Percentiles rank a stretch among this genome's conserved stretches.
Evolutionary conservation across 1,140 invertebrate genomes (phyloP).

Genomic region (Adelges cooleyi): DNA sequence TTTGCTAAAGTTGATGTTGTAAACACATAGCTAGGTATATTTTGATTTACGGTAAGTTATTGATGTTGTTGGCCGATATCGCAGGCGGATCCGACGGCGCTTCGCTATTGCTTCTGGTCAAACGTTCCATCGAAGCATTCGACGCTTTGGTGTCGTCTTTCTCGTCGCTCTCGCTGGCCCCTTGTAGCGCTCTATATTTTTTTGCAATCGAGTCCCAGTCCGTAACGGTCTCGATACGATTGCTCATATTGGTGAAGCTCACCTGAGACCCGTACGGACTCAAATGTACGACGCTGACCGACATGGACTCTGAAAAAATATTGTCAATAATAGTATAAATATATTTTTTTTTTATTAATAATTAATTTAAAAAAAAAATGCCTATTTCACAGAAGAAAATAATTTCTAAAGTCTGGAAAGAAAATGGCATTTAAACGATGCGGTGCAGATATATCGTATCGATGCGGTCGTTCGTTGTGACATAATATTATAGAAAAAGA

Average conservation of each 20-base stretch:
- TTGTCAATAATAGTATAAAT: no score
- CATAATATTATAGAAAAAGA: no score
- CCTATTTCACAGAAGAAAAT: no score
- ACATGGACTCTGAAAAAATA: slow-evolving; percentile 54
- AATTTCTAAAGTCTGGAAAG: no score
- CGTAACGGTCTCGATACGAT: slow-evolving; percentile 75
- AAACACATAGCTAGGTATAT: no score
- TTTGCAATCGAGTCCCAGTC: slow-evolving; percentile 83
- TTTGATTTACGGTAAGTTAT: not conserved
- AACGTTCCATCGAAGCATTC: slow-evolving; percentile 13
- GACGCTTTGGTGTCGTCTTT: slow-evolving; percentile 17
- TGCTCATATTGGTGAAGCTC: slow-evolving; percentile 57
- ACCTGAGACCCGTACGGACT: slow-evolving; percentile 70
- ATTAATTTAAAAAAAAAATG: no score
- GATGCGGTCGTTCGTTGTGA: no score
- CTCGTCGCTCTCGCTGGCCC: slow-evolving; percentile 47
- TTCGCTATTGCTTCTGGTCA: slow-evolving; percentile 8
- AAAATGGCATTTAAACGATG: no score
- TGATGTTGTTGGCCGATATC: not conserved
- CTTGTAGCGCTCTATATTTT: slow-evolving; percentile 71
- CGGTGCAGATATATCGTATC: no score
- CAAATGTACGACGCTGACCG: slow-evolving; percentile 60
- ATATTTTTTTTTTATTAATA: no score
- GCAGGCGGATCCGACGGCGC: not conserved
- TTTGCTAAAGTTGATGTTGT: no score